These are phyloP conservation scores for Sardinella longiceps DNA, from an alignment of 2,797 vertebrate genomes.

Conservation along the genomic window DNA sequence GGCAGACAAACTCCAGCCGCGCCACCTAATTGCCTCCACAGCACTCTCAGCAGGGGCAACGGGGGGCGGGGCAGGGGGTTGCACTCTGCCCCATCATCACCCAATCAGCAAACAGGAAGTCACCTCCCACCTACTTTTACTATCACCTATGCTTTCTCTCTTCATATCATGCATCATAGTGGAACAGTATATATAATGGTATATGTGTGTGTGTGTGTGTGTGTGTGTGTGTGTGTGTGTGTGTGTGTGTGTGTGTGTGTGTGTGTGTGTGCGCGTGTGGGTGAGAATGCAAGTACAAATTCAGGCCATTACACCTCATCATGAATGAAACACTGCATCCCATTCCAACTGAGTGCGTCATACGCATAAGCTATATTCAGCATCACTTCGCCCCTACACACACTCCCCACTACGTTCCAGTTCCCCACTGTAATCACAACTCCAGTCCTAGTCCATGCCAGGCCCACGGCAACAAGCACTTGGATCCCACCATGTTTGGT, in stretches of 20 bases:
- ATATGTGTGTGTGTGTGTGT: not conserved
- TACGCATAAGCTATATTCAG: not conserved
- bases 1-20: conserved; percentile 43
- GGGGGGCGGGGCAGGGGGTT: conserved; percentile 53
- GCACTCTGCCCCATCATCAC: conserved; percentile 54
- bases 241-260: not conserved
- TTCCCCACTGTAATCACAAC: not conserved
- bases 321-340: not conserved
- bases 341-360: not conserved
- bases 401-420: not conserved
- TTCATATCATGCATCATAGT: not conserved
- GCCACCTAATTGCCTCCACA: conserved; percentile 73
- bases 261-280: not conserved
- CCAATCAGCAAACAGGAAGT: conserved; percentile 60
- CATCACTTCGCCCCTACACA: conserved; percentile 22
- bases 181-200: not conserved
- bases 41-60: conserved; percentile 61
- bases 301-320: not conserved
- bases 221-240: not conserved
- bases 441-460: not conserved
- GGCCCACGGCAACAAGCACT: not conserved
- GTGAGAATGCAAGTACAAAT: not conserved
- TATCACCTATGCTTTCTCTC: not conserved
- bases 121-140: conserved; percentile 13
- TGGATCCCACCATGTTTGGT: not conserved